Evolutionary conservation across 2,888 invertebrate genomes (phyloP), one percentile per base, ranked within the genome.

Genomic region (Drosophila barbarae): DNA sequence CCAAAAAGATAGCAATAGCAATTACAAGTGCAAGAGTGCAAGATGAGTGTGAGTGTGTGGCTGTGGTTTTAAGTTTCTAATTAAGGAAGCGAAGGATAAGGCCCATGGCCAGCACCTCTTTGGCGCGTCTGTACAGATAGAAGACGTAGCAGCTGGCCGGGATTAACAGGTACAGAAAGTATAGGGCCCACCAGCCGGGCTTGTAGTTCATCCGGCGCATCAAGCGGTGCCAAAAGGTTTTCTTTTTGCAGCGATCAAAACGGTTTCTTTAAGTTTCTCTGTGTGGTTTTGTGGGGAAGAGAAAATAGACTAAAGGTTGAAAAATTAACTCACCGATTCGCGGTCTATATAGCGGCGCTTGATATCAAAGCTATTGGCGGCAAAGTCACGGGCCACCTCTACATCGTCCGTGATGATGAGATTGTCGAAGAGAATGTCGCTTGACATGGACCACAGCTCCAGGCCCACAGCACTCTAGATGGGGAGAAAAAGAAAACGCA

Each of bases 381-480:
- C 95, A 93, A 95, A 98, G 55, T 93, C 91, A 26, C 93, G 92
- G 0, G 98, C 97, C 0, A 94, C 92, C 1, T 90, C 90, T 61
- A 92, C 90, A 84, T 96, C 94, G 88, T 98, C 97, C 0, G 98
- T 95, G 64, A 99, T 92, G 67, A 99, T 91, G 57, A 99, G 91
- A 90, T 99, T 99, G 90, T 99, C 99, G 90, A 99, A 99, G 61
- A 97, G 90, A 78, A 99, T 95, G 84, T 93, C 92, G 69, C 96
- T 95, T 0, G 97, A 96, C 97, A 99, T 99, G 6, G 99, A 98
- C 99, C 99, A 99, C 71, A 99, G 91, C 90, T 99, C 99, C 88
- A 99, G 94, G 18, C 99, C 99, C 57, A 99, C 91, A 21, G 98
- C 98, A 86, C 93, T 92, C 98, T 98, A 87, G 8, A 9, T 2